Percentiles rank a stretch among this genome's conserved stretches.
Evolutionary conservation across 2,113 vertebrate genomes (phyloP).

Genomic region (Gallinago jamesoni): DNA sequence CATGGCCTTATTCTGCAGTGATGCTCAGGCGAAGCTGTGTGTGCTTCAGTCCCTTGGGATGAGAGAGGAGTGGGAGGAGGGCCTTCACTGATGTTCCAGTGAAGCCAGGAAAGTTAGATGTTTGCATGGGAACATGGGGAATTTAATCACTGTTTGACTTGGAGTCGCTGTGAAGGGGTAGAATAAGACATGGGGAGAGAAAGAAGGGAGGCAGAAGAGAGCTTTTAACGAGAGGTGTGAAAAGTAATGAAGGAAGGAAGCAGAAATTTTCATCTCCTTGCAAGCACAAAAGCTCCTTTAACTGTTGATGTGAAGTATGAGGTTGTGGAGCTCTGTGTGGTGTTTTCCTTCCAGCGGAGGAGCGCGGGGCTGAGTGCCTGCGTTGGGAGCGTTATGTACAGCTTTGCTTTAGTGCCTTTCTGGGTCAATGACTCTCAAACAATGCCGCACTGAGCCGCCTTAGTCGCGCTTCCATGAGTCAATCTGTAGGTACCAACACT

Average conservation of each 20-base stretch:
- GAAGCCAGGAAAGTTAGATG: neutral
- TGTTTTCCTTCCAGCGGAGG: neutral
- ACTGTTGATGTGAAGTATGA: neutral
- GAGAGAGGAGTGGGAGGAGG: neutral
- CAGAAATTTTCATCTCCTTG: neutral
- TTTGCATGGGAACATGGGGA: neutral
- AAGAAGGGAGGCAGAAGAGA: neutral
- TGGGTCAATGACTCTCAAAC: slow-evolving; percentile 25
- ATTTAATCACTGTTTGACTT: neutral
- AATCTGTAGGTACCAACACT: neutral
- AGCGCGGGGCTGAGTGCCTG: neutral
- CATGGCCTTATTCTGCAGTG: neutral
- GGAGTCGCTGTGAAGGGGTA: neutral
- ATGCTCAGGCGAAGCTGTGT: neutral
- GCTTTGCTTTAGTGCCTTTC: slow-evolving; percentile 27
- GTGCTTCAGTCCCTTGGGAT: neutral
- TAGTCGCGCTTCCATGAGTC: neutral
- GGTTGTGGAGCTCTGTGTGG: neutral
- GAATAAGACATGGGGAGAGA: neutral
- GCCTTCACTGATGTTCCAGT: neutral
- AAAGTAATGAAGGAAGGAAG: neutral
- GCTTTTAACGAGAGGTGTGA: neutral
- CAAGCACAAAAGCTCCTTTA: neutral
- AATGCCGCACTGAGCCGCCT: neutral
- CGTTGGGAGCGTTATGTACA: neutral